Base-by-base conservation (phyloP, 2,888 invertebrate species). In the Ernsta delagoae region DNA sequence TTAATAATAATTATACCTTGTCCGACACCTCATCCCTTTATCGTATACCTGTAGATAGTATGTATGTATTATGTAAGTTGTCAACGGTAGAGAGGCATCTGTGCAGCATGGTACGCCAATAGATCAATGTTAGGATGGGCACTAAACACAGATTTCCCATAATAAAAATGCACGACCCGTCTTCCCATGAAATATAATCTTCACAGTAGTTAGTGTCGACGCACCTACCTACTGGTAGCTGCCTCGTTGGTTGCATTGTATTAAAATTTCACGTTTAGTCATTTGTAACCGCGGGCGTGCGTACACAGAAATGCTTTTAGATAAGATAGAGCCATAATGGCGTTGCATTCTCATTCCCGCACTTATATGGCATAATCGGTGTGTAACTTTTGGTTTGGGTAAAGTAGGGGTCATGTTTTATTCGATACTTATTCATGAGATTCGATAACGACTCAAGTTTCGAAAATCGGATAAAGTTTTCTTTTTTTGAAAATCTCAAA, bases 281-380 rank as follows among this genome's bases (percentile, higher is more conserved):
- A 61, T 71, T 71, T 71, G 68, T 71, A 64, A 56, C 59, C 67
- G 54, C 62, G 36, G 50, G 50, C 62, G 63, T 63, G 43, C 57
- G 68, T 68, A 72, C 72, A 72, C 65, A 65, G 72, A 72, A 72
- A 72, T 70, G 72, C 72, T 72, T 72, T 72, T 69, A 72, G 70
- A 70, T 63, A 70, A 68, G 68, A 68, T 68, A 68, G 39, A 65
- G 68, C 72, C 59, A 65, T 69, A 64, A 69, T 70, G 68, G 70
- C 72, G 45, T 59, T 39, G 69, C 68, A 68, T 62, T 68, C 56
- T 57, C 68, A 68, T 62, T 62, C 39, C 64, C 63, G 68, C 62
- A 39, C 69, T 53, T 69, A 64, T 69, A 69, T 53, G 69, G 63
- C 59, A 64, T 64, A 68, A 68, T 68, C 62, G 68, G 61, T 36